These are phyloP conservation scores for Brachypodius melanocephalos DNA, from an alignment of 2,113 vertebrate species.

Conservation along the genomic window DNA sequence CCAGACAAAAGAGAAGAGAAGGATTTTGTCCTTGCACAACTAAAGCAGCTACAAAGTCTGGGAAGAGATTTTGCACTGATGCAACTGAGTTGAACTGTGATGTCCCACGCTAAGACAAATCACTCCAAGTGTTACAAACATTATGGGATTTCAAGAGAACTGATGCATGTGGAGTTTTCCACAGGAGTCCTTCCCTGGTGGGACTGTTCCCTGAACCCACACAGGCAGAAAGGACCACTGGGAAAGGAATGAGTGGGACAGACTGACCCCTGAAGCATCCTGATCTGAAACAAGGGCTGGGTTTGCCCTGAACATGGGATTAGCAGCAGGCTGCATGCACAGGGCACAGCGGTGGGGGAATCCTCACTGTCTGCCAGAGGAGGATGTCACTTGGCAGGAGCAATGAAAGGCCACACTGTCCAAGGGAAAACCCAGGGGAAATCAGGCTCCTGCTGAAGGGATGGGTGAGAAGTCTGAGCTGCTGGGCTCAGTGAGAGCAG, in stretches of 20 bases:
- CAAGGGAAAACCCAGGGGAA: background rate
- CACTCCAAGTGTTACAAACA: background rate
- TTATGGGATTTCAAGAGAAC: background rate
- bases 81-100: background rate
- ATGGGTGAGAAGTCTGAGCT: background rate
- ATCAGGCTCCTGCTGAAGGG: background rate
- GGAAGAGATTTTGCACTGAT: background rate
- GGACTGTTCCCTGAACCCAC: background rate
- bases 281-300: background rate
- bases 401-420: background rate
- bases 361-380: background rate
- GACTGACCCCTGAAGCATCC: background rate
- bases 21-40: background rate
- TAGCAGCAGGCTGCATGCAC: background rate
- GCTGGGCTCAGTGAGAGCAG: rapidly evolving
- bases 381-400: background rate
- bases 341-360: background rate
- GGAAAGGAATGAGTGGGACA: background rate
- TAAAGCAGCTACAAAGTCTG: background rate
- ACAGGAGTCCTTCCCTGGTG: background rate
- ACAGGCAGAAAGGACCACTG: background rate
- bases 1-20: background rate
- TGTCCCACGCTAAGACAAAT: background rate
- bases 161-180: rapidly evolving
- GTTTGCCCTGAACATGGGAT: rapidly evolving